Conservation (phyloP, 2,113 vertebrate genomes). For the Morphnarchus princeps region DNA sequence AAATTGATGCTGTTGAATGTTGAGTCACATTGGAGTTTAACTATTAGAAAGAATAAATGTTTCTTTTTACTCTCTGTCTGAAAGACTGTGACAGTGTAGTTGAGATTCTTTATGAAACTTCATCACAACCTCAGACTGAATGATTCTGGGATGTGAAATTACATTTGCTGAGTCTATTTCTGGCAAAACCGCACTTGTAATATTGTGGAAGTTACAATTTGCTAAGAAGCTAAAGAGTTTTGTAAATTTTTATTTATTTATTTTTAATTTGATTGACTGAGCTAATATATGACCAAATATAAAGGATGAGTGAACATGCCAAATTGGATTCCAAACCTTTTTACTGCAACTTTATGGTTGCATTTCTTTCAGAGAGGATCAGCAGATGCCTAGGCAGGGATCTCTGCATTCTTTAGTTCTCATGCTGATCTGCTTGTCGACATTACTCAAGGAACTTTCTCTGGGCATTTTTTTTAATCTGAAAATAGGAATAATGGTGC, state of each 20-base stretch:
- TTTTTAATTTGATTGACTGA: neutral
- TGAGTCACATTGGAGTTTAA: neutral
- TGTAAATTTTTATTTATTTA: neutral
- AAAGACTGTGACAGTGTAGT: neutral
- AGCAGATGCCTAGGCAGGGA: neutral
- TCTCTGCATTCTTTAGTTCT: neutral
- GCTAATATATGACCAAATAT: neutral
- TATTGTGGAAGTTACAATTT: neutral
- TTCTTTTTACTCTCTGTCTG: neutral
- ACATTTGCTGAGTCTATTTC: neutral
- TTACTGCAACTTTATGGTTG: neutral
- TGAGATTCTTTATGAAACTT: neutral
- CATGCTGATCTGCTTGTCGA: neutral
- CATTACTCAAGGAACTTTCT: neutral
- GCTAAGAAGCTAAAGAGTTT: neutral
- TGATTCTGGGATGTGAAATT: neutral
- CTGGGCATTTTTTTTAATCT: neutral
- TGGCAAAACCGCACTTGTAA: neutral
- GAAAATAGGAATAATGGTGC: neutral
- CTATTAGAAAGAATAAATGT: neutral
- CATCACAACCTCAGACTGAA: neutral
- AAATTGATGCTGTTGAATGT: neutral
- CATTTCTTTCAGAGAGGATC: neutral
- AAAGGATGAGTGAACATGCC: neutral
- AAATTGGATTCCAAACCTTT: neutral